These are phyloP conservation scores for Sinodicranocentrus sp. DNA, from an alignment of 2,888 invertebrate genomes.

Conservation along the genomic window DNA sequence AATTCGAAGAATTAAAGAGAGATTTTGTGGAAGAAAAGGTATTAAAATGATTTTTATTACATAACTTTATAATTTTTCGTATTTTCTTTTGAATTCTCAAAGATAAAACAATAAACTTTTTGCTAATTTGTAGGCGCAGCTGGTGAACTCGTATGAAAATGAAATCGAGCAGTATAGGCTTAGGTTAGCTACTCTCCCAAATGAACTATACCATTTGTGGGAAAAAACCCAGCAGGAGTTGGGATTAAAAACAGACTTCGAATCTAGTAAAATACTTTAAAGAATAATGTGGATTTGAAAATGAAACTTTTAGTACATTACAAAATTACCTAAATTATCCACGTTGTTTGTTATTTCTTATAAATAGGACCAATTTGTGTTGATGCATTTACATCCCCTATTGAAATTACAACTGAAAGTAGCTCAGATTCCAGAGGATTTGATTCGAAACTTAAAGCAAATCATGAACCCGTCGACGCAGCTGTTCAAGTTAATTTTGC, in stretches of 20 bases:
- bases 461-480: background rate
- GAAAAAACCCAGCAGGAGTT: slow-evolving; percentile 68
- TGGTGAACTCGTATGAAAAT: slow-evolving; percentile 65
- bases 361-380: slow-evolving; percentile 51
- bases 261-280: slow-evolving; percentile 30
- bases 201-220: slow-evolving; percentile 70
- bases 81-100: no score
- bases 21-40: slow-evolving; percentile 58
- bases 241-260: slow-evolving; percentile 32
- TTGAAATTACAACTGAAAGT: slow-evolving; percentile 3
- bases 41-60: slow-evolving; percentile 10
- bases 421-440: background rate
- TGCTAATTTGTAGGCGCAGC: slow-evolving; percentile 51
- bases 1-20: slow-evolving; percentile 40
- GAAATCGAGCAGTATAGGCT: slow-evolving; percentile 70
- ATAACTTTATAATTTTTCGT: no score
- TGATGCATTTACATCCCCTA: slow-evolving; percentile 48
- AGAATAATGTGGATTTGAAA: background rate
- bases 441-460: background rate
- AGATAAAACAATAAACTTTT: background rate
- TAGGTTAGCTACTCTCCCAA: slow-evolving; percentile 66
- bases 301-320: background rate
- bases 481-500: slow-evolving; percentile 57
- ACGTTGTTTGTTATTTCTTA: background rate
- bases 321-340: no score